Evolutionary conservation across 2,113 vertebrate genomes (phyloP).

Genomic region (Dromas ardeola): DNA sequence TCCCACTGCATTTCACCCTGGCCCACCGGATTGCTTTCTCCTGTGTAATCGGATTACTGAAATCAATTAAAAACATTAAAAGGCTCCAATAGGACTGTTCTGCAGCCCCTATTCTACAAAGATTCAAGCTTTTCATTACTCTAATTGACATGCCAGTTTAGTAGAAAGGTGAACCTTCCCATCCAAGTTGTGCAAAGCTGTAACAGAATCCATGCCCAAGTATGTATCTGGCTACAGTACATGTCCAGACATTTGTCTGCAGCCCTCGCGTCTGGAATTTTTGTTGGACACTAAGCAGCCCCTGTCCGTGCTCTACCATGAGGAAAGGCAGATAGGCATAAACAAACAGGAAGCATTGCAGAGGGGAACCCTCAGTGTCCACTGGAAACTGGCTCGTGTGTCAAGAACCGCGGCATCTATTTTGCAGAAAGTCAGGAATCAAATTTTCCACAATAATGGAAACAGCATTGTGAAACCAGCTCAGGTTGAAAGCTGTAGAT

Average conservation of each 20-base stretch:
- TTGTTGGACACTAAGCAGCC: conserved; percentile 29
- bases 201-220: conserved; percentile 38
- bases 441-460: not conserved
- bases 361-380: conserved; percentile 25
- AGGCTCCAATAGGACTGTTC: not conserved
- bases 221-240: conserved; percentile 23
- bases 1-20: not conserved
- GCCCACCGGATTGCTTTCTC: not conserved
- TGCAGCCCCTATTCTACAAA: not conserved
- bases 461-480: not conserved
- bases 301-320: not conserved
- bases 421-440: not conserved
- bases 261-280: conserved; percentile 10
- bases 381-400: not conserved
- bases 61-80: conserved; percentile 33
- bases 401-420: not conserved
- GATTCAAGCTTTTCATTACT: not conserved
- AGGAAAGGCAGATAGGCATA: conserved; percentile 32
- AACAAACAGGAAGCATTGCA: conserved; percentile 16
- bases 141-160: not conserved
- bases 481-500: not conserved
- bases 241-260: conserved; percentile 56
- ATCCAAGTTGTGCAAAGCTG: conserved; percentile 19
- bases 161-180: conserved; percentile 8
- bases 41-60: not conserved